A percentile compares a stretch with the other conserved stretches of the same genome.
Evolutionary conservation across 2,113 vertebrate genomes (phyloP).

Genomic region (Scolopax mira): DNA sequence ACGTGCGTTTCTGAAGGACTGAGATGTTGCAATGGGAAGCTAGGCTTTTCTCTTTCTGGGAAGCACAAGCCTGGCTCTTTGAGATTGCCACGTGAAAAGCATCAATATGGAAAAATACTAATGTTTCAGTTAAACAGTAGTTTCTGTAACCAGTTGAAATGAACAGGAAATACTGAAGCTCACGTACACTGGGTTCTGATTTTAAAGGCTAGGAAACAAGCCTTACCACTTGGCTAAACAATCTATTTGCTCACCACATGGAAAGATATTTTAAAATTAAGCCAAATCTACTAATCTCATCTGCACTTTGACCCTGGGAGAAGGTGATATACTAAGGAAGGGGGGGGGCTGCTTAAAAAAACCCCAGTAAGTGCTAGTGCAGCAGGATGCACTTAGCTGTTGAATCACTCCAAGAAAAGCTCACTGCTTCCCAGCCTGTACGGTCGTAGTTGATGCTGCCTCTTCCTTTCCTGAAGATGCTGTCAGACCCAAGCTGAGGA

Average conservation of each 20-base stretch:
- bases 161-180: not conserved
- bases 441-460: constrained; percentile 12
- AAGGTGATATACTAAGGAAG: not conserved
- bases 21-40: not conserved
- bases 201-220: not conserved
- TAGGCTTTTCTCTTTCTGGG: not conserved
- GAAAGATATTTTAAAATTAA: not conserved
- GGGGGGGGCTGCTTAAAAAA: too few species aligned
- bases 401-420: not conserved
- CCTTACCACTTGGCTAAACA: not conserved
- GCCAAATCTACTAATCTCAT: not conserved
- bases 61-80: not conserved
- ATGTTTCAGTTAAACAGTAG: not conserved
- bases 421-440: not conserved
- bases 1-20: constrained; percentile 21
- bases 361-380: not conserved
- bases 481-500: not conserved
- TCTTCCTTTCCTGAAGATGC: not conserved
- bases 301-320: not conserved
- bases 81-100: not conserved
- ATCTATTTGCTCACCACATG: not conserved
- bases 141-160: not conserved
- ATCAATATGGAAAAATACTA: not conserved
- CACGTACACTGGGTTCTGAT: not conserved
- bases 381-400: not conserved